phyloP scores from a whole-genome alignment of 2,888 invertebrate species.

The Graphium colonna region DNA sequence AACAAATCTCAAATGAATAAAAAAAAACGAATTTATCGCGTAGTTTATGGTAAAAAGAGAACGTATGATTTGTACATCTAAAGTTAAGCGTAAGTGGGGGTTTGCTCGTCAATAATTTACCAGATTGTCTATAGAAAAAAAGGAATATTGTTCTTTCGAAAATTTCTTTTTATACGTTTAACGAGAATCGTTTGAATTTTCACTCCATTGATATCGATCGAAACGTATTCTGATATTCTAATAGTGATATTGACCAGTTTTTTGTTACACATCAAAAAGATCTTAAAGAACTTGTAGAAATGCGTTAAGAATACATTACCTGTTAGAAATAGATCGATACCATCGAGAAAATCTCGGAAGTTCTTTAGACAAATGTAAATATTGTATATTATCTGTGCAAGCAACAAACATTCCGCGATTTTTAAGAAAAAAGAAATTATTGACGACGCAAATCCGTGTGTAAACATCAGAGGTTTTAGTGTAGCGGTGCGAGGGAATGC shows the following conservation, averaged over 20 bases:
- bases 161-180: too few relatives aligned
- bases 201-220: too few relatives aligned
- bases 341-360: slow-evolving; percentile 1
- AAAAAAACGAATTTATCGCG: slow-evolving; percentile 68
- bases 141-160: too few relatives aligned
- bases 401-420: background rate
- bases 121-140: slow-evolving; percentile 28
- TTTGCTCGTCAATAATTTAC: slow-evolving; percentile 32
- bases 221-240: too few relatives aligned
- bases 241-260: too few relatives aligned
- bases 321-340: background rate
- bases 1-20: slow-evolving; percentile 59
- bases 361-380: slow-evolving; percentile 9
- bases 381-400: slow-evolving; percentile 6
- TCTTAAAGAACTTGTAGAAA: too few relatives aligned
- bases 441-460: background rate
- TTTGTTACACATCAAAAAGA: too few relatives aligned
- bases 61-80: slow-evolving; percentile 25
- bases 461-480: slow-evolving; percentile 7
- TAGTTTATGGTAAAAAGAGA: slow-evolving; percentile 43
- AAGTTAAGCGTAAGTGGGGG: slow-evolving; percentile 22
- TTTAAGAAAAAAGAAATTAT: slow-evolving; percentile 1
- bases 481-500: slow-evolving; percentile 17
- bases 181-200: too few relatives aligned
- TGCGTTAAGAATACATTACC: too few relatives aligned